phyloP scores from a whole-genome alignment of 2,797 vertebrate species.

The Morelia viridis region DNA sequence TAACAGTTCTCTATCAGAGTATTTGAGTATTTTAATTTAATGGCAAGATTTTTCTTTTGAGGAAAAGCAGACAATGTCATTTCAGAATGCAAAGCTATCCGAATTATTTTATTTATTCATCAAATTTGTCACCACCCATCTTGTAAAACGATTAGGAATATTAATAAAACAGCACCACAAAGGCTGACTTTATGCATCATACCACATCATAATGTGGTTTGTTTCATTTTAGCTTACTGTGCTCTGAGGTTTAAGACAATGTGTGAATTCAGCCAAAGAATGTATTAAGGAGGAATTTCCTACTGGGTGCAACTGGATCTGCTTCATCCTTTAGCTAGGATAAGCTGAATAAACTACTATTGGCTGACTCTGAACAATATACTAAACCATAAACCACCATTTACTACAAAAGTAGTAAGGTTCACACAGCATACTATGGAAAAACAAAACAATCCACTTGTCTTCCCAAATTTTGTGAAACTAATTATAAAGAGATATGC shows the following conservation, averaged over 20 bases:
- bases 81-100: background rate
- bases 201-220: background rate
- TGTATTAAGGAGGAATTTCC: background rate
- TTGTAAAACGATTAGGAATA: too few relatives aligned
- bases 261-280: background rate
- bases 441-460: background rate
- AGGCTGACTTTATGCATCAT: background rate
- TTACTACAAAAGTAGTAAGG: background rate
- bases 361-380: background rate
- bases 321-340: background rate
- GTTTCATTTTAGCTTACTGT: background rate
- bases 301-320: background rate
- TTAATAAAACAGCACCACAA: background rate
- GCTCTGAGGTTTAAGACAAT: background rate
- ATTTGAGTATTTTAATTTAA: slow-evolving; percentile 20
- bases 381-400: background rate
- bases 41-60: background rate
- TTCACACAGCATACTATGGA: background rate
- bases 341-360: background rate
- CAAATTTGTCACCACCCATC: too few relatives aligned
- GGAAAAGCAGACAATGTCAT: background rate
- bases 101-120: background rate
- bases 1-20: slow-evolving; percentile 21
- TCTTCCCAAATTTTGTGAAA: background rate
- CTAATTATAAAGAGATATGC: background rate